Evolutionary conservation across 2,888 invertebrate species (phyloP).

Genomic region (Campopleginae sp.): DNA sequence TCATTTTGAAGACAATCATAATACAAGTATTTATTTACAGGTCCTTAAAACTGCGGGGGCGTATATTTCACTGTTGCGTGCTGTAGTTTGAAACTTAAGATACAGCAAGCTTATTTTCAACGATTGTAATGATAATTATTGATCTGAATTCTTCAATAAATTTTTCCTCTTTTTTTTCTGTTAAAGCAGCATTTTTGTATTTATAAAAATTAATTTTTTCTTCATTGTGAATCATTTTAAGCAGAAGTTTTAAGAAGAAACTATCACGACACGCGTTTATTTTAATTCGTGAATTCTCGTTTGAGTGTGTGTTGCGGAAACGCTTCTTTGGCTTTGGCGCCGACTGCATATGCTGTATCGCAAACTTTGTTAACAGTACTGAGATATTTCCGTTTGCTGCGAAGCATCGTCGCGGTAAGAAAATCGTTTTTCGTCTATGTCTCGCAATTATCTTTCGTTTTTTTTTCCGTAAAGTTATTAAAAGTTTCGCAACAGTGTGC

Average conservation of each 20-base stretch:
- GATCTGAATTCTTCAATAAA: too few species aligned
- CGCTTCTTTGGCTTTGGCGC: background rate
- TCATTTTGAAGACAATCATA: background rate
- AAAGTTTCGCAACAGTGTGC: background rate
- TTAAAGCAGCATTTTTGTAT: too few species aligned
- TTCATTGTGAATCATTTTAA: too few species aligned
- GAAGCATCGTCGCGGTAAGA: background rate
- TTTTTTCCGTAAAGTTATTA: background rate
- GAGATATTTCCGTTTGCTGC: background rate
- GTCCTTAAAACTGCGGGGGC: conserved; percentile 36
- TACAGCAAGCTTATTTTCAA: background rate
- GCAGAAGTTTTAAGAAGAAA: too few species aligned
- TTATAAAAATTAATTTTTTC: too few species aligned
- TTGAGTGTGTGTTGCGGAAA: background rate
- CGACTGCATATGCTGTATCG: too few species aligned
- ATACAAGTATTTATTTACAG: background rate
- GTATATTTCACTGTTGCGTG: conserved; percentile 41
- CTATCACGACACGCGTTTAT: background rate
- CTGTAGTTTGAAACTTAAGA: conserved; percentile 9
- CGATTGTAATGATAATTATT: too few species aligned
- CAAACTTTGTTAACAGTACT: background rate
- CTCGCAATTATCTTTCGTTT: conserved; percentile 3
- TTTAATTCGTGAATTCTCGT: background rate
- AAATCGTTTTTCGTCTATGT: background rate
- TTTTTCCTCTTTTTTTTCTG: too few species aligned